Conservation (phyloP, 2,888 invertebrate genomes). For the Choreutis nemorana region DNA sequence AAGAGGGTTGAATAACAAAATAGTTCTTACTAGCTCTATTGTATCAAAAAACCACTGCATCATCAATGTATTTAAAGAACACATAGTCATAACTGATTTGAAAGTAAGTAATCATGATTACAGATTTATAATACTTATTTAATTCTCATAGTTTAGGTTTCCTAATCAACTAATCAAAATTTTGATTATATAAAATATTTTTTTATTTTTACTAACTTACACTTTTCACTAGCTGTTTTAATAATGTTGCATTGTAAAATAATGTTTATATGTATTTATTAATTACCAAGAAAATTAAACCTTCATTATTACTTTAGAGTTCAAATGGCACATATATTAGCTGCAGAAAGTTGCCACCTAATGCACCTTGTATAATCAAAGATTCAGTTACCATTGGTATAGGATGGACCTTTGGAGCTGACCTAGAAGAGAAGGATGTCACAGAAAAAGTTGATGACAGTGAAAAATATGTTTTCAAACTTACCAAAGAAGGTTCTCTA, state of each 20-base stretch:
- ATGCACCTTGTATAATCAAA: conserved; percentile 30
- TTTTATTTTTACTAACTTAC: too few species aligned
- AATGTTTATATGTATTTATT: too few species aligned
- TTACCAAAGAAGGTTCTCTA: conserved; percentile 22
- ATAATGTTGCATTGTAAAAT: too few species aligned
- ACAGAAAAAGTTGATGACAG: conserved; percentile 30
- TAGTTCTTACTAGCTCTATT: conserved; percentile 38
- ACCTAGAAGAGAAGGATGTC: conserved; percentile 24
- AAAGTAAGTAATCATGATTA: conserved; percentile 22
- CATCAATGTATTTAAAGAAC: conserved; percentile 27
- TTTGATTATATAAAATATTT: too few species aligned
- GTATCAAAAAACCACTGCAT: conserved; percentile 50
- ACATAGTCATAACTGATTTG: conserved; percentile 38
- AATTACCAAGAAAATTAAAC: too few species aligned
- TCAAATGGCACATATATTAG: conserved; percentile 69
- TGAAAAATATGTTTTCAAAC: conserved; percentile 47
- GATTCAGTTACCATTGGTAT: conserved; percentile 62
- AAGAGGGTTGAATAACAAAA: conserved; percentile 32
- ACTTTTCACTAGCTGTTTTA: too few species aligned
- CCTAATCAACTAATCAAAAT: too few species aligned
- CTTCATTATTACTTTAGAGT: conserved; percentile 63
- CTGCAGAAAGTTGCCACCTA: conserved; percentile 32
- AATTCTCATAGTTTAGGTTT: too few species aligned
- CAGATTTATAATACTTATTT: too few species aligned
- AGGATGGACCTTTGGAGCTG: conserved; percentile 44